Percentiles rank a stretch among this genome's conserved stretches.
These are phyloP conservation scores for Zosterops borbonicus DNA, from an alignment of 2,113 vertebrate genomes.

Conservation along the genomic window DNA sequence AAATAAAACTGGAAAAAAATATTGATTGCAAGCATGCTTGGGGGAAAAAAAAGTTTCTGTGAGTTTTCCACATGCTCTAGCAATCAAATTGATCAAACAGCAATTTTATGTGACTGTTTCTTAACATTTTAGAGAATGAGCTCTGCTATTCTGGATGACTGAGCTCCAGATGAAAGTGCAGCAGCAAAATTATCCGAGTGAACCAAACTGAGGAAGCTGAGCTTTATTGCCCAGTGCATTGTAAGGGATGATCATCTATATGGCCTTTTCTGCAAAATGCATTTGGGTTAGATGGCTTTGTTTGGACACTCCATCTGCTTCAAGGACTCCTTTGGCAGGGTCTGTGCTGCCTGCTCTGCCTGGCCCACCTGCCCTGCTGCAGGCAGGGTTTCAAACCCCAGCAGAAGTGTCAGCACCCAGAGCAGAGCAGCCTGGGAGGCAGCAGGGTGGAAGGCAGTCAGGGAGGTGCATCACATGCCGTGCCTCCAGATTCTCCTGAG, in stretches of 20 bases:
- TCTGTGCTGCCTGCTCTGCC: background rate
- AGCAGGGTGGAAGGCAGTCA: background rate
- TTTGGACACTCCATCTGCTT: background rate
- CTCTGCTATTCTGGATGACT: background rate
- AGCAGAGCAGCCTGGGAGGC: background rate
- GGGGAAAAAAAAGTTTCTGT: background rate
- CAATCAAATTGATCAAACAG: background rate
- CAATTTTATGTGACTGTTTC: background rate
- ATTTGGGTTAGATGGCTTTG: background rate
- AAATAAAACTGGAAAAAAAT: background rate
- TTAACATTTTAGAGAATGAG: background rate
- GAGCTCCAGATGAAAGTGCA: background rate
- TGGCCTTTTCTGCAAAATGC: background rate
- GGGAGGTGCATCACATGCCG: background rate
- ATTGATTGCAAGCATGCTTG: background rate
- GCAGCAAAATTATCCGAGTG: background rate
- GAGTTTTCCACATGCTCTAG: background rate
- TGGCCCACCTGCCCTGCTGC: background rate
- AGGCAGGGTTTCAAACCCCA: background rate
- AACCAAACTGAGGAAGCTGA: background rate
- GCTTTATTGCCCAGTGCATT: background rate
- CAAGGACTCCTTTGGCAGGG: background rate
- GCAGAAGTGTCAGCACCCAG: background rate
- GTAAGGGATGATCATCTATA: rapidly evolving
- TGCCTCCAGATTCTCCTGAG: background rate